These are phyloP conservation scores for Andrena hattorfiana DNA, from an alignment of 2,888 invertebrate species.

Conservation along the genomic window DNA sequence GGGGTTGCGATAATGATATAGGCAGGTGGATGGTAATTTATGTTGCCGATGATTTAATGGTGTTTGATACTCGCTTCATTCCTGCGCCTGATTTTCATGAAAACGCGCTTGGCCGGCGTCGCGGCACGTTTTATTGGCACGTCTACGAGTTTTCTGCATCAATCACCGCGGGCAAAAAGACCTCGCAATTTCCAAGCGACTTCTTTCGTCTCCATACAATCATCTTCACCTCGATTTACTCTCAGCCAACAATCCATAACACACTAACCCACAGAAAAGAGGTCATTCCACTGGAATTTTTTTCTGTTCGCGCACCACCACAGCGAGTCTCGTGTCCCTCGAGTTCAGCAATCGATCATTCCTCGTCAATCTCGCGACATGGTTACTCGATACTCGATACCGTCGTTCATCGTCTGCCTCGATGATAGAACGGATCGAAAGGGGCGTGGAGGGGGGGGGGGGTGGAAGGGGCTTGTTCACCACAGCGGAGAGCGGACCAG, in stretches of 20 bases:
- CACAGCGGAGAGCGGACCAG: constrained; percentile 68
- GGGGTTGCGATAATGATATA: constrained; percentile 9
- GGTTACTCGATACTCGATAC: constrained; percentile 61
- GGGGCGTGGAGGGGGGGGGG: constrained; percentile 35
- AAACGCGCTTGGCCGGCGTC: background rate
- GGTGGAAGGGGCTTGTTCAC: constrained; percentile 40
- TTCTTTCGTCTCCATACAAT: too few species aligned
- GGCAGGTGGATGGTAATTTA: constrained; percentile 10
- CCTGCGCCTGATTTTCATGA: background rate
- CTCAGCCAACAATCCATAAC: background rate
- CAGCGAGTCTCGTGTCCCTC: constrained; percentile 24
- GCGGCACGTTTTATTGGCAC: background rate
- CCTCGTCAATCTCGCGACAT: constrained; percentile 50
- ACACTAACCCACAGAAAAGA: constrained; percentile 39
- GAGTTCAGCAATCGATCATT: constrained; percentile 50
- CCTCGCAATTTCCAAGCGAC: too few species aligned
- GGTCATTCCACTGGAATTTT: background rate
- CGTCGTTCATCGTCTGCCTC: constrained; percentile 64
- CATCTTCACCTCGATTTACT: background rate
- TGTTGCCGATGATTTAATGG: constrained; percentile 15
- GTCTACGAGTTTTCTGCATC: too few species aligned
- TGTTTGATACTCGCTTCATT: background rate
- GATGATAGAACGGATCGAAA: constrained; percentile 58
- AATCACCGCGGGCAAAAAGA: background rate
- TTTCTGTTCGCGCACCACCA: constrained; percentile 10